phyloP scores from a whole-genome alignment of 2,888 invertebrate species.

The Agriotes lineatus region DNA sequence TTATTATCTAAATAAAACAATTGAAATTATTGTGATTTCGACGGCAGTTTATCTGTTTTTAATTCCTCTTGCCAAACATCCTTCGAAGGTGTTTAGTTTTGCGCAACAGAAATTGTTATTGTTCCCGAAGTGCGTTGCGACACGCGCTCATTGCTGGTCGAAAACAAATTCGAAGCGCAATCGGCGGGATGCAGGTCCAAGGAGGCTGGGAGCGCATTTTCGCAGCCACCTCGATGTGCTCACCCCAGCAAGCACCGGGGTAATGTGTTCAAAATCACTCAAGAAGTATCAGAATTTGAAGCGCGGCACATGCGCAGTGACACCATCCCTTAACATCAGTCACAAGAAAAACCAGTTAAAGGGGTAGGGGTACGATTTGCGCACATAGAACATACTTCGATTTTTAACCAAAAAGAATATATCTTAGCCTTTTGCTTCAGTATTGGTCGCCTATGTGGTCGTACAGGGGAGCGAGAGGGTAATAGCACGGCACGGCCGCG shows the following conservation, averaged over 20 bases:
- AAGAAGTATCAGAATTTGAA: slow-evolving; percentile 45
- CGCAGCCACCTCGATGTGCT: slow-evolving; percentile 18
- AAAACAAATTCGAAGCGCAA: no score
- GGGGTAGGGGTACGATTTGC: slow-evolving; percentile 59
- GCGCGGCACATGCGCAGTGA: slow-evolving; percentile 57
- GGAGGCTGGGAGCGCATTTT: background rate
- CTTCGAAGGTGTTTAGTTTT: slow-evolving; percentile 21
- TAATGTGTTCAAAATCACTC: slow-evolving; percentile 45
- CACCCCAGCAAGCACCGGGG: slow-evolving; percentile 33
- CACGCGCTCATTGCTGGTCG: no score
- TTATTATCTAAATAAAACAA: slow-evolving; percentile 38
- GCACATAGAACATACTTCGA: slow-evolving; percentile 64
- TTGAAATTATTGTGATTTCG: slow-evolving; percentile 35
- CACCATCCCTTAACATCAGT: slow-evolving; percentile 59
- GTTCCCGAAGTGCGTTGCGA: background rate
- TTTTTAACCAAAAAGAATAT: slow-evolving; percentile 67
- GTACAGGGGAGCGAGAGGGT: slow-evolving; percentile 48
- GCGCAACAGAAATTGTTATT: slow-evolving; percentile 8
- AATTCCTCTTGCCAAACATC: slow-evolving; percentile 40
- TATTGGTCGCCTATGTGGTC: slow-evolving; percentile 58
- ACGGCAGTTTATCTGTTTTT: slow-evolving; percentile 35
- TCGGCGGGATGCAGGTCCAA: no score
- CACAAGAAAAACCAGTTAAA: slow-evolving; percentile 61
- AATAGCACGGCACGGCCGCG: slow-evolving; percentile 56
- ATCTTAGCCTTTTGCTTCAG: slow-evolving; percentile 62